A percentile compares a stretch with the other conserved stretches of the same genome.
phyloP scores from a whole-genome alignment of 2,888 invertebrate species.

The Catocala sponsa region DNA sequence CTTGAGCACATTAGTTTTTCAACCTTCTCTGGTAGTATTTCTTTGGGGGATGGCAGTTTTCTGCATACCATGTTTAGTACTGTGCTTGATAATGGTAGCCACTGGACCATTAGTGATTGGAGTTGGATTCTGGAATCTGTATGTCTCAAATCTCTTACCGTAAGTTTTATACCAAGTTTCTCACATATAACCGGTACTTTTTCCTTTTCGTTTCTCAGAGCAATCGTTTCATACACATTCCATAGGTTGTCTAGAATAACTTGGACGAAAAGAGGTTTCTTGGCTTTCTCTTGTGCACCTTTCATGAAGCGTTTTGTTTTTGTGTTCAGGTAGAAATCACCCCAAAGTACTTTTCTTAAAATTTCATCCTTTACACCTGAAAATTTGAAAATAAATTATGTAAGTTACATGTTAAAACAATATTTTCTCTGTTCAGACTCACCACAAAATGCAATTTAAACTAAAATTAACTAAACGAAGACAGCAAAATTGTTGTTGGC shows the following conservation, averaged over 20 bases:
- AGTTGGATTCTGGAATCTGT: conserved; percentile 93
- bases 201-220: conserved; percentile 92
- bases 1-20: conserved; percentile 94
- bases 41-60: conserved; percentile 94
- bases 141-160: conserved; percentile 92
- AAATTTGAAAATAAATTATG: conserved; percentile 21
- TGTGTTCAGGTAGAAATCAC: conserved; percentile 95
- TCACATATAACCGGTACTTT: conserved; percentile 91
- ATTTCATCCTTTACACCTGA: conserved; percentile 91
- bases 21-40: conserved; percentile 92
- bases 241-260: conserved; percentile 97
- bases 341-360: conserved; percentile 95
- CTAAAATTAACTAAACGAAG: too few species aligned
- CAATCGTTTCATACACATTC: conserved; percentile 95
- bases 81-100: conserved; percentile 95
- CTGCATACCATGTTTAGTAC: conserved; percentile 94
- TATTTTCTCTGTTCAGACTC: too few species aligned
- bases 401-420: neutral
- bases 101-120: conserved; percentile 94
- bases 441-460: too few species aligned
- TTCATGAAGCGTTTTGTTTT: conserved; percentile 94
- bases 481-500: too few species aligned
- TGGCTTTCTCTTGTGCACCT: conserved; percentile 97
- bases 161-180: conserved; percentile 92
- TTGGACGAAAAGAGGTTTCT: conserved; percentile 97